A percentile compares a stretch with the other conserved stretches of the same genome.
phyloP scores from a whole-genome alignment of 2,888 invertebrate species.

The Drosophila multiciliata region DNA sequence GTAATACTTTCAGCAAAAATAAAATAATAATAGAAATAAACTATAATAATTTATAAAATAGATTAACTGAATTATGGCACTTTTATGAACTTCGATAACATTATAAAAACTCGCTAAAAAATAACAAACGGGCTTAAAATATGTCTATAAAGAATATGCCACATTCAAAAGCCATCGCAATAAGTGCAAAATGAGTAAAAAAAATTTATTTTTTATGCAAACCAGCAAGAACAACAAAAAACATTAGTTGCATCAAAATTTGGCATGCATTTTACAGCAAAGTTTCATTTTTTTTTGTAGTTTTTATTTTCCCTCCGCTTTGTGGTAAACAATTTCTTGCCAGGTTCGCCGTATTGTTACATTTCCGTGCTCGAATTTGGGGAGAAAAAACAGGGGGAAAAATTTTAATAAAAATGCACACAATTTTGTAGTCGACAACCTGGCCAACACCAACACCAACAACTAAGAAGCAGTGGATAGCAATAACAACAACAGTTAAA shows the following conservation, averaged over 20 bases:
- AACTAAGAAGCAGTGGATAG: slow-evolving; percentile 18
- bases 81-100: background rate
- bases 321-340: slow-evolving; percentile 59
- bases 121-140: slow-evolving; percentile 19
- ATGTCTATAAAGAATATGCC: slow-evolving; percentile 3
- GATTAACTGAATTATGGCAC: background rate
- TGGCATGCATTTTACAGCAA: slow-evolving; percentile 45
- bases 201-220: slow-evolving; percentile 49
- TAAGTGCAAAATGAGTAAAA: slow-evolving; percentile 47
- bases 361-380: slow-evolving; percentile 69
- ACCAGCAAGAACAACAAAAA: slow-evolving; percentile 25
- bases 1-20: background rate
- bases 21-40: background rate
- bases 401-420: slow-evolving; percentile 70
- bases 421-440: slow-evolving; percentile 71
- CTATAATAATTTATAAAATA: background rate
- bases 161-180: slow-evolving; percentile 26
- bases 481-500: slow-evolving; percentile 33
- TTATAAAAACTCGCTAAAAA: background rate
- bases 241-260: slow-evolving; percentile 24
- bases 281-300: slow-evolving; percentile 12
- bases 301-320: slow-evolving; percentile 25
- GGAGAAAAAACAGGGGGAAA: slow-evolving; percentile 15
- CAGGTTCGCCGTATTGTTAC: slow-evolving; percentile 61
- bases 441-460: slow-evolving; percentile 58